Evolutionary conservation across 2,797 vertebrate species (phyloP).

Genomic region (Limnodromus scolopaceus): DNA sequence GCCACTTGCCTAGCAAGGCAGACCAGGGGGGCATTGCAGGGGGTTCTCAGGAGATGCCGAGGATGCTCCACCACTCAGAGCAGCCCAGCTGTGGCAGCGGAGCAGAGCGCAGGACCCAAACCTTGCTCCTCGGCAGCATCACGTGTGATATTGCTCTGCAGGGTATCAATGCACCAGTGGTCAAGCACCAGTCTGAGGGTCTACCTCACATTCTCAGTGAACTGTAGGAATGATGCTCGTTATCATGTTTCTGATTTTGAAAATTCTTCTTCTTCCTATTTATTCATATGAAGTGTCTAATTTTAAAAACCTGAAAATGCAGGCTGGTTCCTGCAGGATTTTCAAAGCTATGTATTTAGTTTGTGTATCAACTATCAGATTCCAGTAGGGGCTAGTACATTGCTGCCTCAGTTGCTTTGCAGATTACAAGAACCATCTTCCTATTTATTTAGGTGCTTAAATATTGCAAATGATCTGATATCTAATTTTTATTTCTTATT

Average conservation of each 20-base stretch:
- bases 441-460: not conserved
- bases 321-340: not conserved
- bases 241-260: not conserved
- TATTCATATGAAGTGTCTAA: not conserved
- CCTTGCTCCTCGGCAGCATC: not conserved
- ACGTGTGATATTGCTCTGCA: not conserved
- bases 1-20: not conserved
- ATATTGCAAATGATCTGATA: not conserved
- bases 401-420: not conserved
- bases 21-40: not conserved
- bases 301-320: not conserved
- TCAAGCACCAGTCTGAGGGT: not conserved
- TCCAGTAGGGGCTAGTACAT: not conserved
- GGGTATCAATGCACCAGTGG: not conserved
- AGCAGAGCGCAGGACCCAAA: not conserved
- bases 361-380: not conserved
- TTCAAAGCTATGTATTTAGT: not conserved
- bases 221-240: rapidly evolving
- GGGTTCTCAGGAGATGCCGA: not conserved
- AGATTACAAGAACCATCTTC: not conserved
- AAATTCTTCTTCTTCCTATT: not conserved
- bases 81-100: not conserved
- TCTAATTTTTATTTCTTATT: not conserved
- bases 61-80: not conserved
- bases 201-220: not conserved